Percentiles rank a stretch among this genome's conserved stretches.
Conservation (phyloP, 2,797 vertebrate species). For the Apogon hyalosoma region DNA sequence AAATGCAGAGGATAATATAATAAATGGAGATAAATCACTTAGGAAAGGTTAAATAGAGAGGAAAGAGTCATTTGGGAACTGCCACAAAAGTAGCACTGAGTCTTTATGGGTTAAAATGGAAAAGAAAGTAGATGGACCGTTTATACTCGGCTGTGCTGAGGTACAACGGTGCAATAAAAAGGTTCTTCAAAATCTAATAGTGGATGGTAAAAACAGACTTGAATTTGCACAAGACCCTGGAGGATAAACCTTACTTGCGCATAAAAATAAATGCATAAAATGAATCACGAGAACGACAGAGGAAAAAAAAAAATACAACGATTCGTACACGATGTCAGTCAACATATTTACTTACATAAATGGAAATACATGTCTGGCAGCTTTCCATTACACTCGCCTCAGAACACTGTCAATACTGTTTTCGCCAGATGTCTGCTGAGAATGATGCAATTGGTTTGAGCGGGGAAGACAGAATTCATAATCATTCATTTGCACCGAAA, state of each 20-base stretch:
- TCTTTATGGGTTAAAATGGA: too few relatives aligned
- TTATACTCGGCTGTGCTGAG: not conserved
- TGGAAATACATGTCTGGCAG: constrained; percentile 2
- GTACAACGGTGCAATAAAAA: not conserved
- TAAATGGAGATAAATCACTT: too few relatives aligned
- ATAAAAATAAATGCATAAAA: not conserved
- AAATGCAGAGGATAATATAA: too few relatives aligned
- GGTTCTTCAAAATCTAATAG: not conserved
- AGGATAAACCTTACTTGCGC: not conserved
- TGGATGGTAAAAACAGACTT: not conserved
- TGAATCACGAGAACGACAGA: not conserved
- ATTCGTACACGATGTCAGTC: constrained; percentile 5
- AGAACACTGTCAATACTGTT: constrained; percentile 16
- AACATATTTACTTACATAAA: constrained; percentile 15
- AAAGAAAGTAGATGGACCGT: not conserved
- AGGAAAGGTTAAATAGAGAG: too few relatives aligned
- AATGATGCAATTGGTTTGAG: constrained; percentile 44
- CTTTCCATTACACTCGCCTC: not conserved
- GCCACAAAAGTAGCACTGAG: too few relatives aligned
- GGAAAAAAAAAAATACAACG: not conserved
- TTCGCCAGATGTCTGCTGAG: constrained; percentile 13
- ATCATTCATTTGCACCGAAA: constrained; percentile 39
- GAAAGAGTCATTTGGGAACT: too few relatives aligned
- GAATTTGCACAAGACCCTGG: not conserved
- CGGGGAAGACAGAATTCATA: constrained; percentile 38